These are phyloP conservation scores for Eulemur rufifrons DNA, from an alignment of 2,113 vertebrate species.

Conservation along the genomic window DNA sequence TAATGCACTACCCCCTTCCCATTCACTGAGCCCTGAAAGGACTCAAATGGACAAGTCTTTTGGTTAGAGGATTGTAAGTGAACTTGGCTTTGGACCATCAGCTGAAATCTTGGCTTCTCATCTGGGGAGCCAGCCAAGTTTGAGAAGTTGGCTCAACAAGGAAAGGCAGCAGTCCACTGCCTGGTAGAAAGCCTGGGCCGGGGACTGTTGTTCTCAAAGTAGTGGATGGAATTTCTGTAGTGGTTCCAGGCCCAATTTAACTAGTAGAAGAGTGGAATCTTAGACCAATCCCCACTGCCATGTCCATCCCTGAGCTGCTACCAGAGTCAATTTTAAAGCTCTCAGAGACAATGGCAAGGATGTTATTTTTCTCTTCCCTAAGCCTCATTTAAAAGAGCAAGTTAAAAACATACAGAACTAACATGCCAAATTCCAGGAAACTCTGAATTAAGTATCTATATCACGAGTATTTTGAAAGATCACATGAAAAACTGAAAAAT, in stretches of 20 bases:
- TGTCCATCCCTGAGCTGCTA: constrained; percentile 30
- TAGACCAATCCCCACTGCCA: constrained; percentile 56
- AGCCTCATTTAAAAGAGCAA: constrained; percentile 26
- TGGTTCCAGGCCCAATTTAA: constrained; percentile 73
- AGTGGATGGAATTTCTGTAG: constrained; percentile 70
- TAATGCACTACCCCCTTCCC: constrained; percentile 51
- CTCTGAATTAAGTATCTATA: constrained; percentile 39
- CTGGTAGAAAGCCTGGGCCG: constrained; percentile 66
- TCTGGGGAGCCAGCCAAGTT: constrained; percentile 76
- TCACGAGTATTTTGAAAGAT: constrained; percentile 47
- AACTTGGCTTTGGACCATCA: constrained; percentile 76
- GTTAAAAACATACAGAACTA: constrained; percentile 62
- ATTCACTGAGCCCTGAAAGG: constrained; percentile 72
- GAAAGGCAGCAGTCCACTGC: constrained; percentile 68
- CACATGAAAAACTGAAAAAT: constrained; percentile 53
- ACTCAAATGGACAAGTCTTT: constrained; percentile 75
- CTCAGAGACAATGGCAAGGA: constrained; percentile 38
- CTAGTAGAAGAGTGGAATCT: constrained; percentile 68
- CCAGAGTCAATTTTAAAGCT: constrained; percentile 35
- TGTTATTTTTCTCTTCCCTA: background rate
- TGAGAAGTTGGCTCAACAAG: constrained; percentile 74
- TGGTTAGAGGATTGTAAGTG: constrained; percentile 69
- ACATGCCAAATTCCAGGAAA: constrained; percentile 52
- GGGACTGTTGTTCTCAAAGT: constrained; percentile 58
- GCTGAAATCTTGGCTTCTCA: constrained; percentile 76